These are phyloP conservation scores for Anolis sagrei DNA, from an alignment of 2,113 vertebrate species.

Conservation along the genomic window DNA sequence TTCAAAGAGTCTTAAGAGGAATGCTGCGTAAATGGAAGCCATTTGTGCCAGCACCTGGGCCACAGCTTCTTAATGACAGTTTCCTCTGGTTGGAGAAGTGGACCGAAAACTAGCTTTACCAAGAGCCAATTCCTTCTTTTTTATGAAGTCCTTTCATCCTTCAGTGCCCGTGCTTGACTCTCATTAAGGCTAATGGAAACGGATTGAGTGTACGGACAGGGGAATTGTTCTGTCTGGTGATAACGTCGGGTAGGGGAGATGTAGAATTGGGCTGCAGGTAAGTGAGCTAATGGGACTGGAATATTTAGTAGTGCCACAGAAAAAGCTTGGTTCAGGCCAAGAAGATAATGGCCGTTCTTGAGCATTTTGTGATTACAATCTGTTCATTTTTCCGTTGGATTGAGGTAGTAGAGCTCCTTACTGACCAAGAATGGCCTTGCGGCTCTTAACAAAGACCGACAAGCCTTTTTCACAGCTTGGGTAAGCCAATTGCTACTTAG, in stretches of 20 bases:
- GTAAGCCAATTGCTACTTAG: neutral
- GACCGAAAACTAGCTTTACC: slow-evolving; percentile 51
- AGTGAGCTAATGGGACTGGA: slow-evolving; percentile 1
- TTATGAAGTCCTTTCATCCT: neutral
- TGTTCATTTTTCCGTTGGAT: neutral
- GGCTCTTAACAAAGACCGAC: neutral
- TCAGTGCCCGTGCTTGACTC: slow-evolving; percentile 30
- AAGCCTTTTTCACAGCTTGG: neutral
- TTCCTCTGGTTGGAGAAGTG: slow-evolving; percentile 47
- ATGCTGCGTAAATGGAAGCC: slow-evolving; percentile 24
- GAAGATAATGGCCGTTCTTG: neutral
- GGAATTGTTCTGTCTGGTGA: slow-evolving; percentile 35
- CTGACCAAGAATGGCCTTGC: neutral
- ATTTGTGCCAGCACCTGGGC: slow-evolving; percentile 35
- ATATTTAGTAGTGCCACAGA: neutral
- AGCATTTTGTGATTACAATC: neutral
- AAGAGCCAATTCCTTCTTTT: slow-evolving; percentile 54
- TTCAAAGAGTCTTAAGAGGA: neutral
- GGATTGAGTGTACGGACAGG: slow-evolving; percentile 36
- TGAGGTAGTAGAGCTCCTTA: no score
- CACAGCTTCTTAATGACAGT: slow-evolving; percentile 58
- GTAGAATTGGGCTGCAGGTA: slow-evolving; percentile 51
- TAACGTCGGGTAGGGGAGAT: neutral
- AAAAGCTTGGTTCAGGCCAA: neutral
- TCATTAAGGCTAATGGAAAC: slow-evolving; percentile 53